Evolutionary conservation across 2,888 invertebrate species (phyloP).

Genomic region (Branchipolynoe longqiensis): DNA sequence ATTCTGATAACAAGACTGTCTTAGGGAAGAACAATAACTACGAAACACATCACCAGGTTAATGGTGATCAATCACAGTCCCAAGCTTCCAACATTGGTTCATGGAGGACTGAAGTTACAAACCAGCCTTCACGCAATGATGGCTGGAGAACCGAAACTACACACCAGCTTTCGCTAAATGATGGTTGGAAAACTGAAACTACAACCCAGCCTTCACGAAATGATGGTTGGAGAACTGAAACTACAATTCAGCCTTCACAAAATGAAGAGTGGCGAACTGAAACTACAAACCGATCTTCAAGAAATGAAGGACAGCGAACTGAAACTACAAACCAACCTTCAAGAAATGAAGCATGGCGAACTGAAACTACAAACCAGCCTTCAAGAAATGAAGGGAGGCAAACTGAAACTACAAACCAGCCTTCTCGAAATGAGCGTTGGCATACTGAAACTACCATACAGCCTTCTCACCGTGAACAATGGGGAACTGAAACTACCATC

Average conservation of each 20-base stretch:
- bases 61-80: constrained; percentile 17
- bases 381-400: neutral
- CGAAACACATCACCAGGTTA: constrained; percentile 37
- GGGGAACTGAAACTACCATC: neutral
- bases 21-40: constrained; percentile 19
- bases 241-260: neutral
- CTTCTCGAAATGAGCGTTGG: neutral
- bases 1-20: neutral
- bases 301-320: neutral
- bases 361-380: neutral
- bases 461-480: neutral
- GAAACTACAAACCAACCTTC: neutral
- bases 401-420: neutral
- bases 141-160: constrained; percentile 22
- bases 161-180: constrained; percentile 18
- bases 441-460: neutral
- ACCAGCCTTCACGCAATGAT: constrained; percentile 9
- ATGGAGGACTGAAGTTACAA: neutral
- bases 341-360: neutral
- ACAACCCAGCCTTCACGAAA: neutral
- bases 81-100: neutral
- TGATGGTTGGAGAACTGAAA: neutral
- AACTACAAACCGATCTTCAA: neutral
- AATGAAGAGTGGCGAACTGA: neutral
- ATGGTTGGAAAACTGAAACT: neutral